Evolutionary conservation across 2,888 invertebrate genomes (phyloP).

Genomic region (Icerya purchasi): DNA sequence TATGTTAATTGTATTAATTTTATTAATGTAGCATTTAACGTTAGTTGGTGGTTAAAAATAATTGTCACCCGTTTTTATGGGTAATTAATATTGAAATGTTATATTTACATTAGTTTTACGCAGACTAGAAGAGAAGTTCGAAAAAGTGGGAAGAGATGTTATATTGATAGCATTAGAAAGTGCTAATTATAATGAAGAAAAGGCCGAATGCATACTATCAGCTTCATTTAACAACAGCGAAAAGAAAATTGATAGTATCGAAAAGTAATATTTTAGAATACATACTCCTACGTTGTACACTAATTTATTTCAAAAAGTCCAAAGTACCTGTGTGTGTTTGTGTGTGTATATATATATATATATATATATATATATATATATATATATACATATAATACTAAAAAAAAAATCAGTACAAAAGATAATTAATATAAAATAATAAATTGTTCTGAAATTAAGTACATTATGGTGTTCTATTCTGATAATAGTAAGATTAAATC

Average conservation of each 20-base stretch:
- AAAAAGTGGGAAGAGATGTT: slow-evolving; percentile 54
- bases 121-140: slow-evolving; percentile 47
- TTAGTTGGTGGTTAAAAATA: no score
- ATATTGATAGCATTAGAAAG: slow-evolving; percentile 70
- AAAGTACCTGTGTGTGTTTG: not conserved
- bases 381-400: not conserved
- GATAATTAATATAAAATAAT: no score
- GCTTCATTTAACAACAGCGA: slow-evolving; percentile 30
- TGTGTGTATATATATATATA: not conserved
- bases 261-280: no score
- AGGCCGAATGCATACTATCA: slow-evolving; percentile 59
- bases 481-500: no score
- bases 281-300: no score
- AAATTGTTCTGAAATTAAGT: no score
- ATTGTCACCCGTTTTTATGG: no score
- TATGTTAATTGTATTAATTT: no score
- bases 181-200: slow-evolving; percentile 61
- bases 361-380: not conserved
- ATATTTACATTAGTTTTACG: slow-evolving; percentile 36
- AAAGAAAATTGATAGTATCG: slow-evolving; percentile 18
- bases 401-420: no score
- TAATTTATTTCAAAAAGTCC: no score
- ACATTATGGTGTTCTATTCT: no score
- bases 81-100: slow-evolving; percentile 8
- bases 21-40: no score